These are phyloP conservation scores for Apteryx owenii DNA, from an alignment of 2,113 vertebrate genomes.

Conservation along the genomic window DNA sequence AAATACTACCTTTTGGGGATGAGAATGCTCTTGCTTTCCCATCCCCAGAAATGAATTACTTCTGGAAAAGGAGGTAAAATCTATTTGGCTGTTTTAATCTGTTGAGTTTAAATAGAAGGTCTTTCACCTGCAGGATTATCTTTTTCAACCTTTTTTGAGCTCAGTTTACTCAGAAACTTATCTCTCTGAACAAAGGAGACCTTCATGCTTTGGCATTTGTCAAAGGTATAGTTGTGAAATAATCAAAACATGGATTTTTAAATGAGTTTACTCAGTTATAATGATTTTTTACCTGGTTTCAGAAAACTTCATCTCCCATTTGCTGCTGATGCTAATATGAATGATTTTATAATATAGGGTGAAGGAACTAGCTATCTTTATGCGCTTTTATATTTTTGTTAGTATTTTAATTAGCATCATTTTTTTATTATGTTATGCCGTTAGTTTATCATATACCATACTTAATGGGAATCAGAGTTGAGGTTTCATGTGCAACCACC, in stretches of 20 bases:
- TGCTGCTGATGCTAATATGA: neutral
- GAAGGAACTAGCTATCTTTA: neutral
- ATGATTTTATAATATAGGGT: neutral
- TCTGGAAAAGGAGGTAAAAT: neutral
- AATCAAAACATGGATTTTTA: neutral
- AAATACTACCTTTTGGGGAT: neutral
- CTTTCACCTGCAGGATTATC: neutral
- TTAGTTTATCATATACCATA: neutral
- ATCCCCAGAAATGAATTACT: slow-evolving; percentile 3
- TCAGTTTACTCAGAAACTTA: neutral
- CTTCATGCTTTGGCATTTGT: neutral
- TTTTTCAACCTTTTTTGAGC: neutral
- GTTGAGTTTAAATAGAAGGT: neutral
- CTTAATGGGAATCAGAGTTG: neutral
- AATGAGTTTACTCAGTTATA: neutral
- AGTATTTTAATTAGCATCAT: neutral
- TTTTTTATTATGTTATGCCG: slow-evolving; percentile 8
- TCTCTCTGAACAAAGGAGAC: neutral
- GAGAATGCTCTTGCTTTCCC: neutral
- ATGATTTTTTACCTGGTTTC: neutral
- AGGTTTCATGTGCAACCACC: neutral
- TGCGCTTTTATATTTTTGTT: neutral
- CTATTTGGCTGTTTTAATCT: neutral
- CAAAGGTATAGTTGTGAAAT: neutral
- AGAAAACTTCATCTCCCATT: neutral